Evolutionary conservation across 2,797 vertebrate genomes (phyloP), one percentile per base, ranked within the genome.

Genomic region (Hipposideros larvatus): DNA sequence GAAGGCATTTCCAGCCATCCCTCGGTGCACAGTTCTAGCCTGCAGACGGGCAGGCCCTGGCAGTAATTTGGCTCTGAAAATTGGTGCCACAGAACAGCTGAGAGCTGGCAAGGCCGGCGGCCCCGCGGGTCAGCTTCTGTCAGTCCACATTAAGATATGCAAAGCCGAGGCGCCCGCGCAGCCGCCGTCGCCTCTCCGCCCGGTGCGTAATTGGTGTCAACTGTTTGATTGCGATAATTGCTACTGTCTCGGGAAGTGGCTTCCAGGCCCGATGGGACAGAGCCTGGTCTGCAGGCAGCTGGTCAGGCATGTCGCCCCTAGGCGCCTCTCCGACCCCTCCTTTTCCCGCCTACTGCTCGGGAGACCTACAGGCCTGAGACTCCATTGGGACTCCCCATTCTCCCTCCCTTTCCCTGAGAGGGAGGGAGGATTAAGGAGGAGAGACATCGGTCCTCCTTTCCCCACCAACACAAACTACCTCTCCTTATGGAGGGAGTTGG

Each of bases 71-170:
- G 98, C 98, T 98, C 98, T 99, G 98, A 98, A 99, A 99, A 99
- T 99, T 99, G 99, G 99, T 99, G 99, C 99, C 99, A 99, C 99
- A 98, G 98, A 98, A 98, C 98, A 98, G 98, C 98, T 98, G 98
- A 99, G 99, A 98, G 98, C 99, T 99, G 99, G 99, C 99, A 99
- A 99, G 99, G 99, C 99, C 99, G 98, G 98, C 98, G 99, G 98
- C 99, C 99, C 98, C 98, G 98, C 96, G 98, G 99, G 99, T 99
- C 99, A 99, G 99, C 99, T 98, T 99, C 99, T 99, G 99, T 99
- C 99, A 99, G 99, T 99, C 99, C 98, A 98, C 99, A 99, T 99
- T 99, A 99, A 99, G 99, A 99, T 99, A 99, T 99, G 99, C 99
- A 99, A 99, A 99, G 99, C 98, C 98, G 98, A 99, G 98, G 96